Evolutionary conservation across 2,888 invertebrate genomes (phyloP).

Genomic region (Criorhina ranunculi): DNA sequence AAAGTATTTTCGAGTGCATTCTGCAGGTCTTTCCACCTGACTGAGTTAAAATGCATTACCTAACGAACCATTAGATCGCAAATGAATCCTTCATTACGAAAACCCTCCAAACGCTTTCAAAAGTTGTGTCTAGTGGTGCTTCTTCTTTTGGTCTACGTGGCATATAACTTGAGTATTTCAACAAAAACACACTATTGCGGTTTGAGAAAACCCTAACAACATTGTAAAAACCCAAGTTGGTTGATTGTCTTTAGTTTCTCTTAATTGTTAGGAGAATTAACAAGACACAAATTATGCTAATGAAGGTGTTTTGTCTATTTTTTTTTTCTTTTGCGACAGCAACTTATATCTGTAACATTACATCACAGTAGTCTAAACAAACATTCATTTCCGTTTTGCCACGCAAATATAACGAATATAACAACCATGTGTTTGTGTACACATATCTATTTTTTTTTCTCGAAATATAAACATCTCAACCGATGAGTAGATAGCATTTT

Average conservation of each 20-base stretch:
- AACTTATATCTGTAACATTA: conserved; percentile 25
- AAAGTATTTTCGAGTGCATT: no score
- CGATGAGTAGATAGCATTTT: conserved; percentile 23
- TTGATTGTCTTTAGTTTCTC: neutral
- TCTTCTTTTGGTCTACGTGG: neutral
- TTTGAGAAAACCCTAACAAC: neutral
- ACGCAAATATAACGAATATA: conserved; percentile 17
- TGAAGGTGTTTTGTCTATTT: neutral
- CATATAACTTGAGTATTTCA: neutral
- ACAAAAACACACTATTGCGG: neutral
- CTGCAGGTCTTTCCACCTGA: no score
- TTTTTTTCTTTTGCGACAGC: neutral
- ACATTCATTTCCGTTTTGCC: conserved; percentile 32
- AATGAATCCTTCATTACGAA: no score
- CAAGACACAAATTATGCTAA: conserved; percentile 8
- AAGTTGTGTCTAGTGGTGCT: neutral
- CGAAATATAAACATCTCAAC: conserved; percentile 39
- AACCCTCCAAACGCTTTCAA: no score
- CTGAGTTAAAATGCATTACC: no score
- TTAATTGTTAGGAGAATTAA: conserved; percentile 9
- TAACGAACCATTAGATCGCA: no score
- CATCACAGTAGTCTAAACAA: conserved; percentile 26
- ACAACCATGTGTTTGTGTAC: neutral
- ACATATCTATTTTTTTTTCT: conserved; percentile 11
- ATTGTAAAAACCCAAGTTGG: neutral